Base-by-base conservation (phyloP, 2,888 invertebrate species). In the Rhaphigaster nebulosa region DNA sequence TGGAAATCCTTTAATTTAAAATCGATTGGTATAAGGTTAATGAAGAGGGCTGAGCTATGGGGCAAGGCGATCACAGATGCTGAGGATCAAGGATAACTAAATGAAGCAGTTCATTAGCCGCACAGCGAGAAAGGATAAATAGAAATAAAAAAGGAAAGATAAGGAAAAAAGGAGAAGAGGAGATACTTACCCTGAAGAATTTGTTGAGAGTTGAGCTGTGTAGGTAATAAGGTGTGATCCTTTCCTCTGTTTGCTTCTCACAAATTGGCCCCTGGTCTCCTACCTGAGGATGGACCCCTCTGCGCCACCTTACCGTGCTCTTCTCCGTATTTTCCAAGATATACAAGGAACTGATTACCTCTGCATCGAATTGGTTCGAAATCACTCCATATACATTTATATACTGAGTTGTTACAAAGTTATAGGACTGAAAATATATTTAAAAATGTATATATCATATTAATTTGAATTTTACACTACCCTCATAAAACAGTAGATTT, bases 171-270 rank as follows among this genome's bases (percentile, higher is more conserved):
- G 18, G 18, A 15, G 65, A 38, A 38, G 20, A 38, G 20, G 70
- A 38, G 70, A 76, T 76, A 76, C 70, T 76, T 76, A 76, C 8
- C 20, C 34, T 34, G 26, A 50, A 50, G 45, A 84, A 45, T 84
- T 84, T 84, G 41, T 84, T 84, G 84, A 84, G 84, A 50, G 45
- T 50, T 26, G 84, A 80, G 84, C 84, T n/a, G 45, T 84, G 84
- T 45, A 50, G 84, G 84, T 84, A 84, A 50, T 84, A 45, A 41
- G 41, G 41, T 80, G 80, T 41, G 23, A 80, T 41, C 45, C 45
- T 45, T 15, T 6, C 10, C 84, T n/a, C 45, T 84, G 84, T 84
- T 84, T 84, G 84, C 84, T 84, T n/a, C 84, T 84, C 45, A 84
- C 84, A 84, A 84, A 84, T 84, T 84, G 84, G 45, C 45, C 84